phyloP scores from a whole-genome alignment of 1,140 invertebrate genomes.

The Pseudomyrmex cubaensis region DNA sequence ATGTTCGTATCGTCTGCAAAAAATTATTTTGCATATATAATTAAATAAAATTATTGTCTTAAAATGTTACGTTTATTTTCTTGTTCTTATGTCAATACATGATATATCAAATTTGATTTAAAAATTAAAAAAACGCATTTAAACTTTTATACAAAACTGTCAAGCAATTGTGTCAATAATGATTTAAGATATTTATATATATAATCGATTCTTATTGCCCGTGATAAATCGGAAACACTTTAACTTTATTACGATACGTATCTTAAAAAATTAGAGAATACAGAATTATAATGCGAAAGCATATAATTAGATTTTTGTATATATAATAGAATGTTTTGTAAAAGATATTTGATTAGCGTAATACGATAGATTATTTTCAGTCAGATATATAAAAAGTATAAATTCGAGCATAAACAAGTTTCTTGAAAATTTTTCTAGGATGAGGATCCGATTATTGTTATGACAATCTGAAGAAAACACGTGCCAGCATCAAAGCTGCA shows the following conservation, averaged over 20 bases:
- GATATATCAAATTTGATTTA: slow-evolving; percentile 40
- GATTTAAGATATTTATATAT: slow-evolving; percentile 25
- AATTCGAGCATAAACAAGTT: slow-evolving; percentile 45
- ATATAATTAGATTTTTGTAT: slow-evolving; percentile 53
- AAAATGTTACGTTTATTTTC: slow-evolving; percentile 35
- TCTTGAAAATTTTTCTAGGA: slow-evolving; percentile 57
- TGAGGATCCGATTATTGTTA: slow-evolving; percentile 64
- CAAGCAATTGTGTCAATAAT: slow-evolving; percentile 21
- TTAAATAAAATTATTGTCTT: slow-evolving; percentile 15
- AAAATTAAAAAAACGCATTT: slow-evolving; percentile 12
- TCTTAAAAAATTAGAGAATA: slow-evolving; percentile 8
- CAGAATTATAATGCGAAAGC: slow-evolving; percentile 29
- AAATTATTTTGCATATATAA: slow-evolving; percentile 20
- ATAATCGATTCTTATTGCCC: slow-evolving; percentile 2
- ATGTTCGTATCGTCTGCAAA: background rate
- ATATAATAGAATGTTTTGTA: slow-evolving; percentile 4
- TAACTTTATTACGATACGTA: slow-evolving; percentile 26
- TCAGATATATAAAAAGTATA: slow-evolving; percentile 56
- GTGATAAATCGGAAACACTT: slow-evolving; percentile 1
- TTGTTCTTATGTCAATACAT: slow-evolving; percentile 72
- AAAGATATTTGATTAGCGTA: slow-evolving; percentile 63
- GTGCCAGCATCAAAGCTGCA: slow-evolving; percentile 69
- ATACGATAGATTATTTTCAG: slow-evolving; percentile 59
- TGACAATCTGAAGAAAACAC: slow-evolving; percentile 65
- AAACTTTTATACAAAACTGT: slow-evolving; percentile 8